These are phyloP conservation scores for Gymnobelideus leadbeateri DNA, from an alignment of 2,113 vertebrate genomes.

Conservation along the genomic window DNA sequence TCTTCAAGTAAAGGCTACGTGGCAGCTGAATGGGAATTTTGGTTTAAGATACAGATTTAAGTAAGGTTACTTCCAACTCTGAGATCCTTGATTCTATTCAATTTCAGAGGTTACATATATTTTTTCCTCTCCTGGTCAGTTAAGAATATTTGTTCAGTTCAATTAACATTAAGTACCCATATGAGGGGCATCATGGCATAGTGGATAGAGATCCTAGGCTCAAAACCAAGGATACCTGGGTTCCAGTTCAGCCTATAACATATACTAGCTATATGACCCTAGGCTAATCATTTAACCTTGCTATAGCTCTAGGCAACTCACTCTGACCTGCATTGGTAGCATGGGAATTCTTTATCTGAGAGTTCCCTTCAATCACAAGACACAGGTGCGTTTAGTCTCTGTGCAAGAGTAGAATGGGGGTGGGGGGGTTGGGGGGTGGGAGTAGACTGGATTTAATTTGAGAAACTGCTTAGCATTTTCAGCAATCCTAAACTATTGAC, in stretches of 20 bases:
- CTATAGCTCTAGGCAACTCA: neutral
- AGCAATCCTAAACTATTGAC: neutral
- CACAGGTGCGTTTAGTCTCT: neutral
- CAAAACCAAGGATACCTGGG: neutral
- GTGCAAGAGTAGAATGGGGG: too few relatives aligned
- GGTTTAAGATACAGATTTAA: neutral
- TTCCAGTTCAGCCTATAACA: neutral
- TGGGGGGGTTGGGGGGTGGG: too few relatives aligned
- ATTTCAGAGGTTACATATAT: neutral
- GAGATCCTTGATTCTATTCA: neutral
- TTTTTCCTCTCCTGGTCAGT: neutral
- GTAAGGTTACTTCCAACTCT: neutral
- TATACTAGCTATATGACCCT: neutral
- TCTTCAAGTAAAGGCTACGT: neutral
- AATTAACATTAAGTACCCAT: neutral
- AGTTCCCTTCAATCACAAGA: neutral
- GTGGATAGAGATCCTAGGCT: neutral
- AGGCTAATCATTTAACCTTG: neutral
- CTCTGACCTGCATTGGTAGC: neutral
- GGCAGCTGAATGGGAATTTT: too few relatives aligned
- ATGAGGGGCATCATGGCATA: neutral
- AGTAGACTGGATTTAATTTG: neutral
- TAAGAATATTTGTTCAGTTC: neutral
- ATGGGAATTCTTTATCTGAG: neutral
- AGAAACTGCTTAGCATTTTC: neutral